Evolutionary conservation across 1,140 invertebrate species (phyloP).

Genomic region (Bombus breviceps): DNA sequence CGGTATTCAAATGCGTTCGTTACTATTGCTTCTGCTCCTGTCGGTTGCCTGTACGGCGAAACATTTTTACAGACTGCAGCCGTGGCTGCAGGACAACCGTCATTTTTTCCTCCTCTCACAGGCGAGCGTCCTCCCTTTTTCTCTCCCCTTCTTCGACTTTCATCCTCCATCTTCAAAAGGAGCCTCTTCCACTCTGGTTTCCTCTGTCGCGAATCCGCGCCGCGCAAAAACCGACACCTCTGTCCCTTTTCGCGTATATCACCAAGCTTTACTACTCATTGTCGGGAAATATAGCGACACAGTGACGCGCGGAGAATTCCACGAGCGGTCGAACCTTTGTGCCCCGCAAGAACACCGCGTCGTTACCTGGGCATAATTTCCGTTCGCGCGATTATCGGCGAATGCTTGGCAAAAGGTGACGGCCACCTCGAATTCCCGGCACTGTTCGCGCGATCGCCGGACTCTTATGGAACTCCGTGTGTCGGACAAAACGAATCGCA

Average conservation of each 20-base stretch:
- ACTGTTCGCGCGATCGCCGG: neutral
- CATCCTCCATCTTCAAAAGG: neutral
- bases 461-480: neutral
- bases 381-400: slow-evolving; percentile 44
- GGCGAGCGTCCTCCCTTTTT: slow-evolving; percentile 22
- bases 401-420: slow-evolving; percentile 28
- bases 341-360: slow-evolving; percentile 36
- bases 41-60: slow-evolving; percentile 47
- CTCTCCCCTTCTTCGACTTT: slow-evolving; percentile 6
- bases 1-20: slow-evolving; percentile 73
- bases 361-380: slow-evolving; percentile 47
- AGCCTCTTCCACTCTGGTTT: slow-evolving; percentile 22
- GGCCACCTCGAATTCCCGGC: neutral
- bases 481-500: no score
- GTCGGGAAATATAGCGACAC: slow-evolving; percentile 62
- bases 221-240: slow-evolving; percentile 54
- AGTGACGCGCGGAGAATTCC: slow-evolving; percentile 62
- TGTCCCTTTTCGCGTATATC: slow-evolving; percentile 58
- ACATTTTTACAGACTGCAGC: slow-evolving; percentile 71
- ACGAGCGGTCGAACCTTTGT: slow-evolving; percentile 44
- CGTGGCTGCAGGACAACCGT: slow-evolving; percentile 64
- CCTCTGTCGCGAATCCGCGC: slow-evolving; percentile 5
- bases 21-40: slow-evolving; percentile 55
- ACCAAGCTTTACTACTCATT: slow-evolving; percentile 68
- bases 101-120: slow-evolving; percentile 55